A percentile compares a stretch with the other conserved stretches of the same genome.
Conservation (phyloP, 2,888 invertebrate genomes). For the Zygogramma bicolorata region DNA sequence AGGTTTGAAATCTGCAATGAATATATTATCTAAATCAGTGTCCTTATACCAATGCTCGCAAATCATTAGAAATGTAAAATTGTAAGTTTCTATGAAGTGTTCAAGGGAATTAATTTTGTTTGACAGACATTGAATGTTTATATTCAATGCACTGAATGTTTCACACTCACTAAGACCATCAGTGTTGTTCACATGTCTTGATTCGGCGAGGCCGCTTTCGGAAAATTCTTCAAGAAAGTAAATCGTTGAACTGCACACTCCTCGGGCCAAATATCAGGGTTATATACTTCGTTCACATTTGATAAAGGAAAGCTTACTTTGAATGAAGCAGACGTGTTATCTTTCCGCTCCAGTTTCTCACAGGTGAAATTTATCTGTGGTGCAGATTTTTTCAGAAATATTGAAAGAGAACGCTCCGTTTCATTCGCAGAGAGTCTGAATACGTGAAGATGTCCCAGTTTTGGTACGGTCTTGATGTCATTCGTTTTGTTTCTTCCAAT, state of each 20-base stretch:
- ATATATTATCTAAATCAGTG: neutral
- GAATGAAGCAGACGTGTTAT: neutral
- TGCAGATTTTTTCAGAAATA: neutral
- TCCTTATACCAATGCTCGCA: neutral
- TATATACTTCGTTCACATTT: too few relatives aligned
- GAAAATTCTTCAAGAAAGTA: neutral
- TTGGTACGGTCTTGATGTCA: neutral
- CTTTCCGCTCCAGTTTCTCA: neutral
- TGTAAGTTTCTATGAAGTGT: neutral
- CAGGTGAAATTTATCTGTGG: too few relatives aligned
- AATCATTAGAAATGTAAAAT: neutral
- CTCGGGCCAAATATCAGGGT: too few relatives aligned
- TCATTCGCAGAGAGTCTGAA: neutral
- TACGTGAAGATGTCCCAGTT: neutral
- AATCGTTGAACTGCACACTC: neutral
- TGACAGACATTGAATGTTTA: neutral
- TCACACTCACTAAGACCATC: neutral
- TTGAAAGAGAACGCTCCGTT: neutral
- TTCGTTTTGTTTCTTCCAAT: neutral
- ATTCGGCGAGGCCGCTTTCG: neutral
- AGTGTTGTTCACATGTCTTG: neutral
- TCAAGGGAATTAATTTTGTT: neutral
- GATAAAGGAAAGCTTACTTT: neutral
- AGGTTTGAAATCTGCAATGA: neutral
- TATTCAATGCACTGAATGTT: neutral